Conservation (phyloP, 2,888 invertebrate species). For the Tetragonula carbonaria region DNA sequence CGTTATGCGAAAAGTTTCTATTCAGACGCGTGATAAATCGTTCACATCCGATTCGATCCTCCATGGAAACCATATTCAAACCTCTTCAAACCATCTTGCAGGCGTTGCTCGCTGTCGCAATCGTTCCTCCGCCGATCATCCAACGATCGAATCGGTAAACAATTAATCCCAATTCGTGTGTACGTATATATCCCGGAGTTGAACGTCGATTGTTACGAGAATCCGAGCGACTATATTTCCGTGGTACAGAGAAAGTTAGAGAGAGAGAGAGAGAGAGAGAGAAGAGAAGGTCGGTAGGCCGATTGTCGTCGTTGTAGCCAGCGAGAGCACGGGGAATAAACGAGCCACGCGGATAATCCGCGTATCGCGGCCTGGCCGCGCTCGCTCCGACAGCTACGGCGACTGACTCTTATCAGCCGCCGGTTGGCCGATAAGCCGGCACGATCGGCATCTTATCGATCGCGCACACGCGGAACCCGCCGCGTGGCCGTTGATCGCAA, state of each 20-base stretch:
- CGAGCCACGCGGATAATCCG: slow-evolving; percentile 67
- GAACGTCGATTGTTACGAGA: not conserved
- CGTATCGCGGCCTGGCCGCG: slow-evolving; percentile 57
- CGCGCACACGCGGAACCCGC: slow-evolving; percentile 57
- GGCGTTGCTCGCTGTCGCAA: not conserved
- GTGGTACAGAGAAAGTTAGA: not conserved
- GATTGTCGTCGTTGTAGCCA: slow-evolving; percentile 51
- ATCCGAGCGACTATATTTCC: not conserved
- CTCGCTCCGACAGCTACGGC: slow-evolving; percentile 54
- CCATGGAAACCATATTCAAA: not conserved
- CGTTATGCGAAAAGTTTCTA: no score
- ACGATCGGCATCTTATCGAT: slow-evolving; percentile 72
- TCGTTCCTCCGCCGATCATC: not conserved
- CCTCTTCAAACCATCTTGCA: no score
- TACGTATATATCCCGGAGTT: not conserved
- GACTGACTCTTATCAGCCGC: slow-evolving; percentile 64
- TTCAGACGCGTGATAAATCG: no score
- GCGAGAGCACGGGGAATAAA: slow-evolving; percentile 59
- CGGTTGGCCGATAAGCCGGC: slow-evolving; percentile 66
- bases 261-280: not conserved
- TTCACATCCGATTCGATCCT: no score
- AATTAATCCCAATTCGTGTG: slow-evolving; percentile 2
- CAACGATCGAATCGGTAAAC: slow-evolving; percentile 9
- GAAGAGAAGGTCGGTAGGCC: slow-evolving; percentile 38
- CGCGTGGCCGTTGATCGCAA: slow-evolving; percentile 12